These are phyloP conservation scores for Maniola hyperantus DNA, from an alignment of 2,888 invertebrate species.

Conservation along the genomic window DNA sequence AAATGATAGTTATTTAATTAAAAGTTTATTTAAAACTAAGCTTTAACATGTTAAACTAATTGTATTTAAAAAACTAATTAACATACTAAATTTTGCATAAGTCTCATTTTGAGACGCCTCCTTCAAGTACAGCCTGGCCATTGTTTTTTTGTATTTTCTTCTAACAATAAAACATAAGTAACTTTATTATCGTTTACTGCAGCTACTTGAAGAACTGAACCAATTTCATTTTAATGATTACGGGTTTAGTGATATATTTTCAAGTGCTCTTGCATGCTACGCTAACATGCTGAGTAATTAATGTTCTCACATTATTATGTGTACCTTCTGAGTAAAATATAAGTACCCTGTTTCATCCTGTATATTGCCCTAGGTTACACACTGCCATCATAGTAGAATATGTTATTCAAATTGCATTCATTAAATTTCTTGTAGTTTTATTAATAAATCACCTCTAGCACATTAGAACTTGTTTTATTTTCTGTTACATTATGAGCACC, in stretches of 20 bases:
- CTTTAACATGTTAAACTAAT: too few relatives aligned
- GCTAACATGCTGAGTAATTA: not conserved
- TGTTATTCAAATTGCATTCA: not conserved
- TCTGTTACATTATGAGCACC: not conserved
- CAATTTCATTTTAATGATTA: not conserved
- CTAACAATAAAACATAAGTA: too few relatives aligned
- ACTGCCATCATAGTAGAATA: not conserved
- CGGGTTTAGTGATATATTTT: too few relatives aligned
- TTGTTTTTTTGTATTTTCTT: too few relatives aligned
- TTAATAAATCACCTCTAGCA: not conserved
- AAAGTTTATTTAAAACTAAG: not conserved
- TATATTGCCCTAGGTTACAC: not conserved
- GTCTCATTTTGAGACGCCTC: too few relatives aligned
- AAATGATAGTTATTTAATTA: too few relatives aligned
- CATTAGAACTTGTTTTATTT: not conserved
- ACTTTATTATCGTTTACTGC: not conserved
- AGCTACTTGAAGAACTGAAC: not conserved
- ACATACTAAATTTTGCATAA: too few relatives aligned
- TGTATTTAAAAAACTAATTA: too few relatives aligned
- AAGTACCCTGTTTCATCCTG: not conserved
- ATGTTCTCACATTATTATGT: too few relatives aligned
- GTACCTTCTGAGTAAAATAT: too few relatives aligned
- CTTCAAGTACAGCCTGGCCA: too few relatives aligned
- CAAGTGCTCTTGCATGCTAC: too few relatives aligned
- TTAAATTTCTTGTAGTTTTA: slow-evolving; percentile 3